A percentile compares a stretch with the other conserved stretches of the same genome.
These are phyloP conservation scores for Drosophila dunni DNA, from an alignment of 1,140 invertebrate species.

Conservation along the genomic window DNA sequence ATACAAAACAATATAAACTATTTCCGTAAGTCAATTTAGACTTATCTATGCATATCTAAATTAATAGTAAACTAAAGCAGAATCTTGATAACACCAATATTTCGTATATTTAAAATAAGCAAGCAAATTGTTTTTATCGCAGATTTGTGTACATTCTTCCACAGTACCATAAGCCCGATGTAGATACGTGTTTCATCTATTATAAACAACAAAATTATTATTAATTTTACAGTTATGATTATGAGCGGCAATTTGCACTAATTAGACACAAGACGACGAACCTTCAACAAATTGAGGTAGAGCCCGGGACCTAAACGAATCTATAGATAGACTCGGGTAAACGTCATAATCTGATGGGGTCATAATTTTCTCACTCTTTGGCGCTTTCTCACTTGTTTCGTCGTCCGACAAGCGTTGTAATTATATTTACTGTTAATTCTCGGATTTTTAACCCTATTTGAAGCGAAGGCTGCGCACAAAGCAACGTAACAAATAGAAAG, in stretches of 20 bases:
- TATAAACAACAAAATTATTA: slow-evolving; percentile 59
- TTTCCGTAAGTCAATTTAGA: no score
- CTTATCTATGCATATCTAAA: no score
- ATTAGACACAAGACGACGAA: slow-evolving; percentile 63
- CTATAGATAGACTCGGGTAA: slow-evolving; percentile 13
- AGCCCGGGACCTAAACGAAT: slow-evolving; percentile 29
- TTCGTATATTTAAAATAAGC: no score
- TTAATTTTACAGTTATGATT: slow-evolving; percentile 75
- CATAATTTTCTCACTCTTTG: background rate
- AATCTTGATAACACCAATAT: no score
- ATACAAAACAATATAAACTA: no score
- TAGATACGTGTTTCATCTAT: slow-evolving; percentile 26
- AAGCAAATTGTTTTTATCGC: no score
- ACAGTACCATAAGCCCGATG: background rate
- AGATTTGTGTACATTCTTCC: no score
- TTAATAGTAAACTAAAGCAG: no score
- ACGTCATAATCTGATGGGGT: background rate
- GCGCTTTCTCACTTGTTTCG: background rate
- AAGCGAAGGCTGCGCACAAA: slow-evolving; percentile 43
- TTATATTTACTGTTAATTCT: slow-evolving; percentile 76
- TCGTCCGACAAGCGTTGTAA: slow-evolving; percentile 51
- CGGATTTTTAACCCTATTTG: slow-evolving; percentile 48
- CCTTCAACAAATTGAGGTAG: slow-evolving; percentile 48
- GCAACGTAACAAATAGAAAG: slow-evolving; percentile 17
- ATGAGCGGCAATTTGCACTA: slow-evolving; percentile 74